Evolutionary conservation across 2,797 vertebrate species (phyloP).

Genomic region (Hypotaenidia okinawae): DNA sequence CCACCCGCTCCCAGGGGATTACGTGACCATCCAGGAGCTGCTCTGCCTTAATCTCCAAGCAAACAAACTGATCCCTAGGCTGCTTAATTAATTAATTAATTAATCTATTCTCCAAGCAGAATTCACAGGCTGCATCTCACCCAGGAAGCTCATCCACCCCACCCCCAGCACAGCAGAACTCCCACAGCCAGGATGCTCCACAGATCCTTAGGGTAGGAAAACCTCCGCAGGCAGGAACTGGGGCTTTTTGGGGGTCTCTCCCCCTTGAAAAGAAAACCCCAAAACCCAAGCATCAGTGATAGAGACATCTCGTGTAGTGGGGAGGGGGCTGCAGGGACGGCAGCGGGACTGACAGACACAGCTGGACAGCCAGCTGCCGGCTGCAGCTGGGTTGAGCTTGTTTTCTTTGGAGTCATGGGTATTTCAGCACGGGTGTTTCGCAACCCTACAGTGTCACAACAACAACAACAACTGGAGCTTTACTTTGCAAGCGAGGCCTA

Average conservation of each 20-base stretch:
- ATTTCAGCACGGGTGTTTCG: not conserved
- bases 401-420: not conserved
- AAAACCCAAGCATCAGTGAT: not conserved
- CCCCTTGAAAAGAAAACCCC: rapidly evolving
- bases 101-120: not conserved
- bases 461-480: not conserved
- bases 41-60: not conserved
- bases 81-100: no score
- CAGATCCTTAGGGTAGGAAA: not conserved
- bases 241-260: not conserved
- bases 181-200: rapidly evolving
- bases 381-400: not conserved
- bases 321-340: not conserved
- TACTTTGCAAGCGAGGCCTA: not conserved
- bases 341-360: not conserved
- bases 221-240: not conserved
- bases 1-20: not conserved
- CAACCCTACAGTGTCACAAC: slow-evolving; percentile 20
- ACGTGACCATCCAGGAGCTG: not conserved
- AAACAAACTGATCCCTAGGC: not conserved
- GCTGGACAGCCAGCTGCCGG: rapidly evolving
- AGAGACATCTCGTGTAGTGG: rapidly evolving
- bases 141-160: not conserved
- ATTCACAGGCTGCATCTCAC: not conserved
- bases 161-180: no score